phyloP scores from a whole-genome alignment of 2,888 invertebrate species.

The Erebia epiphron region DNA sequence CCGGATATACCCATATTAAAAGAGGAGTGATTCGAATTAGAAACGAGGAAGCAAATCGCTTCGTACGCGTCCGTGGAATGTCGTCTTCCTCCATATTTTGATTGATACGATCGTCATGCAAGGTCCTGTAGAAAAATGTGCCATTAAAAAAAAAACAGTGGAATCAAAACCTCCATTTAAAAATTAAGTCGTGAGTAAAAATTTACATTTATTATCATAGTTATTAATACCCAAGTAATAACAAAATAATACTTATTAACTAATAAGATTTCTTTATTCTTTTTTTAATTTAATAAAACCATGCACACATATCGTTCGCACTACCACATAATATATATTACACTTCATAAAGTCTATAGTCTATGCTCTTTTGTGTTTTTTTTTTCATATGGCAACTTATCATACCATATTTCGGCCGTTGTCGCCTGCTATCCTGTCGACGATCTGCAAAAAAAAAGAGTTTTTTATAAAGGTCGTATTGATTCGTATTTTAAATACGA shows the following conservation, averaged over 20 bases:
- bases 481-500: too few species aligned
- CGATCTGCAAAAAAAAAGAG: constrained; percentile 85
- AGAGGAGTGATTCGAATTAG: too few species aligned
- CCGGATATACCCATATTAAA: too few species aligned
- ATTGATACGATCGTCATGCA: neutral
- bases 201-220: constrained; percentile 33
- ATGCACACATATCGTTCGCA: constrained; percentile 43
- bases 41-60: too few species aligned
- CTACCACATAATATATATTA: constrained; percentile 47
- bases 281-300: constrained; percentile 17
- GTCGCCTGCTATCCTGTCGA: constrained; percentile 92
- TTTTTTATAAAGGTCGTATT: too few species aligned
- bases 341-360: constrained; percentile 47
- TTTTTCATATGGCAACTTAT: constrained; percentile 62
- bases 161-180: neutral
- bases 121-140: constrained; percentile 11
- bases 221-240: constrained; percentile 32
- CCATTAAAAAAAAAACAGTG: neutral
- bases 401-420: constrained; percentile 92
- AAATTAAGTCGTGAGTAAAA: constrained; percentile 11
- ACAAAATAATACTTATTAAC: constrained; percentile 37
- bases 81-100: neutral
- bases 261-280: constrained; percentile 35
- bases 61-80: neutral
- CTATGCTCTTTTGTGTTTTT: constrained; percentile 40